A percentile compares a stretch with the other conserved stretches of the same genome.
These are phyloP conservation scores for Microctonus hyperodae DNA, from an alignment of 2,888 invertebrate genomes.

Conservation along the genomic window DNA sequence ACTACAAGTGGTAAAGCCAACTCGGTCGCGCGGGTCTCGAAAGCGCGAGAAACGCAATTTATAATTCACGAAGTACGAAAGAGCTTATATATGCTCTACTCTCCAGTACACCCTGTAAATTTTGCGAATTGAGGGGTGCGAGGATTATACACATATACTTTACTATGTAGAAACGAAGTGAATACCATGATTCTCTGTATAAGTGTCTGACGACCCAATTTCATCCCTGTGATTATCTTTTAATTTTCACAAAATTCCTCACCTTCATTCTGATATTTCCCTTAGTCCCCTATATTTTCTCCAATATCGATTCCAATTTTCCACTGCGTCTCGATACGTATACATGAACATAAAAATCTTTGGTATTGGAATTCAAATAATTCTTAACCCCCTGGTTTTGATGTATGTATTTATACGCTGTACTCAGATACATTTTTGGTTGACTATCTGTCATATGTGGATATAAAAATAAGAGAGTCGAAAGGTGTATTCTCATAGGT, in stretches of 20 bases:
- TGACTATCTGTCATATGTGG: slow-evolving; percentile 5
- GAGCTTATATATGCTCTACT: slow-evolving; percentile 37
- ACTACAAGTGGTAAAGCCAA: background rate
- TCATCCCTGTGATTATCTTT: slow-evolving; percentile 39
- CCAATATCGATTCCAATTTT: slow-evolving; percentile 5
- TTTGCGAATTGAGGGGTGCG: background rate
- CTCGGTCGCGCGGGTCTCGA: slow-evolving; percentile 34
- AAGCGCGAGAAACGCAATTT: slow-evolving; percentile 53
- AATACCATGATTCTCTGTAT: background rate
- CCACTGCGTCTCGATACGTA: background rate
- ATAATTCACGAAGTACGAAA: slow-evolving; percentile 54
- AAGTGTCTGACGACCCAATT: slow-evolving; percentile 39
- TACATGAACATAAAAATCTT: background rate
- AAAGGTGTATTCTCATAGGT: slow-evolving; percentile 15
- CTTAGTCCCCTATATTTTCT: background rate
- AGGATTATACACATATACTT: background rate
- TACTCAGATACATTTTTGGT: background rate
- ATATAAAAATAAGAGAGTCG: slow-evolving; percentile 16
- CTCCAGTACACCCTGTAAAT: slow-evolving; percentile 16
- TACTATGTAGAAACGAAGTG: background rate
- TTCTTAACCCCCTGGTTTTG: background rate
- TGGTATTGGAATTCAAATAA: slow-evolving; percentile 13
- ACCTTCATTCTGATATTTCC: background rate
- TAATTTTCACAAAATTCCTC: slow-evolving; percentile 37
- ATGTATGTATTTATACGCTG: background rate